Base-by-base conservation (phyloP, 2,797 vertebrate species). In the Xiphophorus birchmanni region DNA sequence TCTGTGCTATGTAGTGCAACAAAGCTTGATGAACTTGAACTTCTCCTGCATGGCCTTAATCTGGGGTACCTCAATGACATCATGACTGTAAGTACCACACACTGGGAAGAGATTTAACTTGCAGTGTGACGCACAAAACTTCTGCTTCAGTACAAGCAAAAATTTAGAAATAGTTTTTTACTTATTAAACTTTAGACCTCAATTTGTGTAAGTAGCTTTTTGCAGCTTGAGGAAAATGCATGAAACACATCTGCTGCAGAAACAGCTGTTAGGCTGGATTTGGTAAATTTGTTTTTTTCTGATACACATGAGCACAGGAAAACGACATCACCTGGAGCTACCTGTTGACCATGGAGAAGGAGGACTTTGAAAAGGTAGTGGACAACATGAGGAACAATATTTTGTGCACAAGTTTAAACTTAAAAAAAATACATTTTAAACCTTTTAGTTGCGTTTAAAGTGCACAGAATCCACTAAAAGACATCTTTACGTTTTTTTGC, bases 41-140 rank as follows among this genome's bases (percentile, higher is more conserved):
- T 99, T 77, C 94, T 99, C 92, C 96, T 99, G 50, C 96, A 97
- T 72, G 98, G 98, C 50, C 94, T 99, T 73, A 95, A 94, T 80
- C 95, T 99, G 77, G 96, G 96, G 86, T 90, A 97, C 86, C 90
- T 99, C 80, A 77, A 88, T 56, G 96, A 96, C 83, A 86, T 96
- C 80, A 86, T 99, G 84, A 75, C 80, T 67, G 95, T 96, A 80
- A 94, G 95, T 87, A 26, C 13, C 67, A 2, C 73, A 50, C 54
- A 82, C 44, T 60, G 42, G 26, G 65, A 45, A 40, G 47, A 15
- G 10, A 72, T 44, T 48, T 44, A 35, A 18, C 6, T 65, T 18
- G 35, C 0, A 26, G 3, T n/a, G 26, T n/a, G 32, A 35, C 11
- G 0, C 26, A n/a, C 50, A n/a, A 56, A 11, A 56, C 12, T 3